These are phyloP conservation scores for Campylomormyrus numenius DNA, from an alignment of 2,113 vertebrate genomes.

Conservation along the genomic window DNA sequence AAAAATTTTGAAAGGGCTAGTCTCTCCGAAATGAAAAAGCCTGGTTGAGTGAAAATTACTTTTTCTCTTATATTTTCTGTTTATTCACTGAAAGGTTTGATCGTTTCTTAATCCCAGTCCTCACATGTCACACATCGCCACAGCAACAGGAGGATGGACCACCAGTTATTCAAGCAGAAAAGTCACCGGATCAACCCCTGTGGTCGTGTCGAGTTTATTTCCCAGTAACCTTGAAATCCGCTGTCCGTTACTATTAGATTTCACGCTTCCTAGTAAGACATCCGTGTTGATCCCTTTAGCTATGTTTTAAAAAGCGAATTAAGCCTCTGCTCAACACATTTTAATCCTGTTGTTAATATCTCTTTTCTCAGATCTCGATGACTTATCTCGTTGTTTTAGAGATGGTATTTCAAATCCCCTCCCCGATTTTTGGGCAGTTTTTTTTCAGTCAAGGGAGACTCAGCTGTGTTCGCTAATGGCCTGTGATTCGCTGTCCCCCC, in stretches of 20 bases:
- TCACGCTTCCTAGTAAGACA: neutral
- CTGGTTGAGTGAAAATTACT: neutral
- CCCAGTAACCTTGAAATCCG: neutral
- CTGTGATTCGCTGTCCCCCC: neutral
- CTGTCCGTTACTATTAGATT: neutral
- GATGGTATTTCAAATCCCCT: neutral
- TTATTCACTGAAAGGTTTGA: neutral
- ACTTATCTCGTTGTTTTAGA: neutral
- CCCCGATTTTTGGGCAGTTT: neutral
- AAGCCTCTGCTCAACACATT: slow-evolving; percentile 4
- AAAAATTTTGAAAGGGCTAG: neutral
- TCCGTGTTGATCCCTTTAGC: neutral
- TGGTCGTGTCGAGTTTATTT: neutral
- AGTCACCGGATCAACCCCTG: neutral
- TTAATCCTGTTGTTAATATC: slow-evolving; percentile 3
- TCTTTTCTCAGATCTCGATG: neutral
- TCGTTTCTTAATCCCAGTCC: neutral
- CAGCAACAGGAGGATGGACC: slow-evolving; percentile 17
- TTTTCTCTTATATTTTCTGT: neutral
- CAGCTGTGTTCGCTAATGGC: neutral
- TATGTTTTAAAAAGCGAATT: neutral
- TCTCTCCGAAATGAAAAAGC: neutral
- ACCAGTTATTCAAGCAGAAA: neutral
- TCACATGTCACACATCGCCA: slow-evolving; percentile 7
- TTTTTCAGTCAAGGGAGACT: neutral